Conservation (phyloP, 1,140 invertebrate species). For the Trichomalopsis sarcophagae region DNA sequence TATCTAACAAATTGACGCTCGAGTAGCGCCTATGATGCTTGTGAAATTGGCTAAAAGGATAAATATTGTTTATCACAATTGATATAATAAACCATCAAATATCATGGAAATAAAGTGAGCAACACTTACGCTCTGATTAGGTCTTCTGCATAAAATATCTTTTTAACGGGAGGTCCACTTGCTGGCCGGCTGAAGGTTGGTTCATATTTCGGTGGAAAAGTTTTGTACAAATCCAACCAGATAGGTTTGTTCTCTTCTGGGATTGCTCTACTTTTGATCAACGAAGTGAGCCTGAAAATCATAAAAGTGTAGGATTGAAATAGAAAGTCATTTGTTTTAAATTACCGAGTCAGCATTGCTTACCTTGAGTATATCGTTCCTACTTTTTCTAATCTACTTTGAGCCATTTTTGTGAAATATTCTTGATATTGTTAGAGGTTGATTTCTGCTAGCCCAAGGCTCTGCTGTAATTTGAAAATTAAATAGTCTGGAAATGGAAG, state of each 20-base stretch:
- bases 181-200: slow-evolving; percentile 82
- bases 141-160: slow-evolving; percentile 93
- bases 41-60: slow-evolving; percentile 77
- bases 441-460: too few relatives aligned
- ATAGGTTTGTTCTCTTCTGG: slow-evolving; percentile 86
- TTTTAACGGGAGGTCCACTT: slow-evolving; percentile 76
- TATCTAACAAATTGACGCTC: slow-evolving; percentile 73
- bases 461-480: background rate
- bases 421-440: background rate
- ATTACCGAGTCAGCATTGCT: background rate
- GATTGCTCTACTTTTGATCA: slow-evolving; percentile 85
- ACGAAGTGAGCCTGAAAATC: slow-evolving; percentile 81
- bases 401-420: slow-evolving; percentile 74
- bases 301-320: background rate
- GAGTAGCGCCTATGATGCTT: slow-evolving; percentile 75
- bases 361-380: slow-evolving; percentile 84
- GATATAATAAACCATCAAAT: background rate
- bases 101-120: slow-evolving; percentile 57
- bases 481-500: background rate
- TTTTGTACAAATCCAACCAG: slow-evolving; percentile 93
- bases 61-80: too few relatives aligned
- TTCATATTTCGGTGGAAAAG: slow-evolving; percentile 88
- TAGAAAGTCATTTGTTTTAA: background rate
- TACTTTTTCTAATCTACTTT: slow-evolving; percentile 82
- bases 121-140: slow-evolving; percentile 84